Percentiles rank a stretch among this genome's conserved stretches.
These are phyloP conservation scores for Cephus cinctus DNA, from an alignment of 1,140 invertebrate genomes.

Conservation along the genomic window DNA sequence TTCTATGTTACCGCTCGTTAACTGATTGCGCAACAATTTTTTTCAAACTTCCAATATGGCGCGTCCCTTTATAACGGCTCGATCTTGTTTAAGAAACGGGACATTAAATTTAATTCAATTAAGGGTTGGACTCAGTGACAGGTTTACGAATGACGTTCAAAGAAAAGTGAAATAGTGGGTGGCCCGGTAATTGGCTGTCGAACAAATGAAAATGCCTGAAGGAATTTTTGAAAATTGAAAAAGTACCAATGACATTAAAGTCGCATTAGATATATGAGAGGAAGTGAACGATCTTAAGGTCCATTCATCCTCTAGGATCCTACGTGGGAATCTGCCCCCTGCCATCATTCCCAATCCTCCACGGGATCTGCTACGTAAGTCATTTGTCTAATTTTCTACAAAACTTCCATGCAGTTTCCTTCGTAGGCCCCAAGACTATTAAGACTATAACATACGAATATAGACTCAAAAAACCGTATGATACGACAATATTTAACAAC, in stretches of 20 bases:
- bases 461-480: too few species aligned
- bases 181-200: background rate
- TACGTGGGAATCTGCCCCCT: slow-evolving; percentile 6
- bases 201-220: slow-evolving; percentile 5
- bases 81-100: slow-evolving; percentile 1
- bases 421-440: too few species aligned
- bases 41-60: background rate
- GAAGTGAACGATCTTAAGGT: background rate
- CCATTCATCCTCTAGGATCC: slow-evolving; percentile 1
- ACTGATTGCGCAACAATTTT: background rate
- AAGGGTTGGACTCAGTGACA: slow-evolving; percentile 16
- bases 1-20: background rate
- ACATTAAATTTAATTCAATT: slow-evolving; percentile 9
- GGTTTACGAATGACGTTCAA: slow-evolving; percentile 1
- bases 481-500: too few species aligned
- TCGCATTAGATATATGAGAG: slow-evolving; percentile 25
- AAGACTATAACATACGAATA: too few species aligned
- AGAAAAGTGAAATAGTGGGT: background rate
- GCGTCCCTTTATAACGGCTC: background rate
- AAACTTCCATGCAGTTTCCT: too few species aligned
- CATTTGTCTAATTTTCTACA: too few species aligned
- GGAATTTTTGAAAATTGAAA: slow-evolving; percentile 22
- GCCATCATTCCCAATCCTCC: too few species aligned
- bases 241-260: slow-evolving; percentile 28
- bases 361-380: too few species aligned